These are phyloP conservation scores for Mesocricetus auratus DNA, from an alignment of 2,113 vertebrate species.

Conservation along the genomic window DNA sequence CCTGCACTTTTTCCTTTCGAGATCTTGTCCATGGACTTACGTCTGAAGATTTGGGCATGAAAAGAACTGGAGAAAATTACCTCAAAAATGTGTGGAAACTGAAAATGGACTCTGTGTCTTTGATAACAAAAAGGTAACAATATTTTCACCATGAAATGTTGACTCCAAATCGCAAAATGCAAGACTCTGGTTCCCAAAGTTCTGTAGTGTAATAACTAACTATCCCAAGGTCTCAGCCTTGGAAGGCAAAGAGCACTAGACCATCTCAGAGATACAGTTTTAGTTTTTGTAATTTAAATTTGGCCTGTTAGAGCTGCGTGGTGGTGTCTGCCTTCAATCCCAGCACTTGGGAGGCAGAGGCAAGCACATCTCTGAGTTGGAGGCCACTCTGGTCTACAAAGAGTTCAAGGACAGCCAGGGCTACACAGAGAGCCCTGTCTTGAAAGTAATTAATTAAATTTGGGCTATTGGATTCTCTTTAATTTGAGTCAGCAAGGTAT, in stretches of 20 bases:
- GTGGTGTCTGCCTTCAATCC: background rate
- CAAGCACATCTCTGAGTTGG: background rate
- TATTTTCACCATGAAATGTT: slow-evolving; percentile 65
- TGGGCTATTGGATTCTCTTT: slow-evolving; percentile 58
- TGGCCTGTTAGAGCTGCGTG: background rate
- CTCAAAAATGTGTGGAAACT: slow-evolving; percentile 47
- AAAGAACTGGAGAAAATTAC: slow-evolving; percentile 56
- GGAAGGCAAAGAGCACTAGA: background rate
- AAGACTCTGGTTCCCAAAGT: slow-evolving; percentile 11
- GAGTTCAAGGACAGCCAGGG: background rate
- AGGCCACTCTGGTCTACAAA: background rate
- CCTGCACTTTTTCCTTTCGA: slow-evolving; percentile 78
- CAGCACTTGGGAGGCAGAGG: background rate
- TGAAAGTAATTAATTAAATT: background rate
- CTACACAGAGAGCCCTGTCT: background rate
- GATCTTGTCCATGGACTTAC: slow-evolving; percentile 57
- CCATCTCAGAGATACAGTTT: slow-evolving; percentile 58
- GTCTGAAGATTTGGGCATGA: slow-evolving; percentile 48
- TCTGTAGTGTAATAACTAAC: background rate
- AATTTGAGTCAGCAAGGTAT: slow-evolving; percentile 53
- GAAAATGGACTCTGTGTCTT: slow-evolving; percentile 52
- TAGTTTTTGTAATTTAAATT: slow-evolving; percentile 57
- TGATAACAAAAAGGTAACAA: slow-evolving; percentile 40
- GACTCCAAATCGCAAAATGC: slow-evolving; percentile 20
- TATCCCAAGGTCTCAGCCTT: background rate